Evolutionary conservation across 2,113 vertebrate genomes (phyloP).

Genomic region (Perca schrenkii): DNA sequence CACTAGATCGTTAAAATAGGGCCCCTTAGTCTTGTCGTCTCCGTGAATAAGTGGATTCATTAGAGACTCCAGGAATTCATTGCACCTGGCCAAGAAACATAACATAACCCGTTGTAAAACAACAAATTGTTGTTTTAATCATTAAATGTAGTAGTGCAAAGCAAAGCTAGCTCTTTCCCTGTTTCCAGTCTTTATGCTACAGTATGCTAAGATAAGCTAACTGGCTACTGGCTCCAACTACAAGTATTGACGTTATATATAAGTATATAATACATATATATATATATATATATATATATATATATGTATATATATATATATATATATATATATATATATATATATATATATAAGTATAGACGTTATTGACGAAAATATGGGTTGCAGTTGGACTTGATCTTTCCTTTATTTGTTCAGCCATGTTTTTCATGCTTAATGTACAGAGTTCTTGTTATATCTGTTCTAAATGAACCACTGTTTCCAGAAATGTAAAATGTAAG

Average conservation of each 20-base stretch:
- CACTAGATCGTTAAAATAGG: too few relatives aligned
- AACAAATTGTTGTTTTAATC: neutral
- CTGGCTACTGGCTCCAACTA: neutral
- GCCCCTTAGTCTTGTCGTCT: neutral
- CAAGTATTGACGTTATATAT: too few relatives aligned
- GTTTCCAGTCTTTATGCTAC: neutral
- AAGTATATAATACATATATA: too few relatives aligned
- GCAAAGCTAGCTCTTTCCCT: neutral
- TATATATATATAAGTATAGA: too few relatives aligned
- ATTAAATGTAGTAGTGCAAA: neutral
- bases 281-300: too few relatives aligned
- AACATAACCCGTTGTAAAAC: neutral
- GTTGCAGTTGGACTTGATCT: too few relatives aligned
- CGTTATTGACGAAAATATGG: too few relatives aligned
- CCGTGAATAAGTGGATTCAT: too few relatives aligned
- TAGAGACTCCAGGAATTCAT: neutral
- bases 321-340: too few relatives aligned
- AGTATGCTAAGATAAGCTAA: neutral
- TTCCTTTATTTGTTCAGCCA: too few relatives aligned
- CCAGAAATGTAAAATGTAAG: constrained; percentile 6
- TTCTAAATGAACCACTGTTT: neutral
- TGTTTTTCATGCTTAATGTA: too few relatives aligned
- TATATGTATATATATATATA: too few relatives aligned
- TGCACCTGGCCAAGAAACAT: neutral
- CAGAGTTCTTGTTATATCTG: neutral